Evolutionary conservation across 2,888 invertebrate species (phyloP), one percentile per base, ranked within the genome.

Genomic region (Druceiella hillmani): DNA sequence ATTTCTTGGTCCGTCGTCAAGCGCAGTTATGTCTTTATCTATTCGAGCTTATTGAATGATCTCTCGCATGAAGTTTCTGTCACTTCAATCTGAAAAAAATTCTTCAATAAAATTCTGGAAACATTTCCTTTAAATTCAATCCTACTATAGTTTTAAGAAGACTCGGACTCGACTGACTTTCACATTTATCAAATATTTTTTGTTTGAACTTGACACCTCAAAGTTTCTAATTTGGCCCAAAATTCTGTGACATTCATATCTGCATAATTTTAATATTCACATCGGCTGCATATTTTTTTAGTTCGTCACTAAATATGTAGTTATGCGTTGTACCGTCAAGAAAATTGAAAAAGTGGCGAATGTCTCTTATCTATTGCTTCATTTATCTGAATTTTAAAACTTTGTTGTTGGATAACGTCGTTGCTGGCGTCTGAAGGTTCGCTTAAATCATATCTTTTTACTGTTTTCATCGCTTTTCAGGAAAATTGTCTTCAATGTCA

Each of bases 101-200:
- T n/a, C n/a, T n/a, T n/a, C n/a, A n/a, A n/a, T n/a, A n/a, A n/a
- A n/a, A n/a, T n/a, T n/a, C n/a, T n/a, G 36, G 40, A 40, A 40
- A 40, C 35, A 36, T 35, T 25, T 40, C 35, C 25, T 39, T 39
- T 39, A 39, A 39, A 39, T 39, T 20, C 28, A 40, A 36, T 40
- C 36, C 36, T 16, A 36, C 40, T 36, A 36, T 36, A 36, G 40
- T 33, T 40, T 40, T 40, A 27, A 40, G 40, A 36, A 40, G 40
- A 36, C 40, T 33, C 40, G 33, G 26, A 40, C 40, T 40, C 36
- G 36, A 36, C 13, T 24, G 20, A 40, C 36, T 22, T 14, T 35
- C 32, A 40, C 36, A 40, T 36, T 40, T 40, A 40, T 40, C 36
- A 40, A 40, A 40, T 39, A 39, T 36, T 36, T 25, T 39, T 39